Percentiles rank a stretch among this genome's conserved stretches.
phyloP scores from a whole-genome alignment of 2,113 vertebrate genomes.

The Aptenodytes forsteri region DNA sequence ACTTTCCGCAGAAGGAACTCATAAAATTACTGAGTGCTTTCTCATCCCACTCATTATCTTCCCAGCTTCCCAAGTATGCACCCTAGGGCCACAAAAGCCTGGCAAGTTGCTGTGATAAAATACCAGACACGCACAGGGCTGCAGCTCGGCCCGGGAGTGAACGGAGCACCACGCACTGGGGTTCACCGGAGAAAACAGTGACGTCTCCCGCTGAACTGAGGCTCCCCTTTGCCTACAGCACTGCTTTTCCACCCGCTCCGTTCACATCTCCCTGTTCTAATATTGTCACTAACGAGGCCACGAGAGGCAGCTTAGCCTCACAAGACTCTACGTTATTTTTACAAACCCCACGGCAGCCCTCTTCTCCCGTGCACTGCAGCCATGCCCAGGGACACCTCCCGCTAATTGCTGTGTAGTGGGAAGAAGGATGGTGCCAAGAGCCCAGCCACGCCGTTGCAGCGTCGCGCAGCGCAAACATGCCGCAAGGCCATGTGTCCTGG shows the following conservation, averaged over 20 bases:
- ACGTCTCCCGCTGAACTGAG: rapidly evolving
- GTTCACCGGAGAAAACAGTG: background rate
- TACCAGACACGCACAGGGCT: background rate
- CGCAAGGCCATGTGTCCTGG: background rate
- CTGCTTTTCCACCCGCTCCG: rapidly evolving
- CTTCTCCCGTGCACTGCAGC: background rate
- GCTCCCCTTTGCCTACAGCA: background rate
- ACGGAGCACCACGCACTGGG: rapidly evolving
- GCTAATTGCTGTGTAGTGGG: background rate
- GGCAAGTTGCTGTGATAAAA: background rate
- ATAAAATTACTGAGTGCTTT: background rate
- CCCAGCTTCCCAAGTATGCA: background rate
- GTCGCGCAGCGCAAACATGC: rapidly evolving
- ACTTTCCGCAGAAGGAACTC: background rate
- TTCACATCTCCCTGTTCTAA: background rate
- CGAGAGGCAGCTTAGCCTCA: background rate
- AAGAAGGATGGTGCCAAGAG: background rate
- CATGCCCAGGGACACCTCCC: background rate
- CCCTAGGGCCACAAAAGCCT: background rate
- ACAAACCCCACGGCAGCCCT: background rate
- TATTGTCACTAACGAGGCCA: background rate
- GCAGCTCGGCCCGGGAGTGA: background rate
- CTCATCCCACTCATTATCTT: background rate
- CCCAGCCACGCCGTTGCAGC: rapidly evolving
- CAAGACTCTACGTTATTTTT: background rate